phyloP scores from a whole-genome alignment of 2,797 vertebrate species.

The Podarcis lilfordi region DNA sequence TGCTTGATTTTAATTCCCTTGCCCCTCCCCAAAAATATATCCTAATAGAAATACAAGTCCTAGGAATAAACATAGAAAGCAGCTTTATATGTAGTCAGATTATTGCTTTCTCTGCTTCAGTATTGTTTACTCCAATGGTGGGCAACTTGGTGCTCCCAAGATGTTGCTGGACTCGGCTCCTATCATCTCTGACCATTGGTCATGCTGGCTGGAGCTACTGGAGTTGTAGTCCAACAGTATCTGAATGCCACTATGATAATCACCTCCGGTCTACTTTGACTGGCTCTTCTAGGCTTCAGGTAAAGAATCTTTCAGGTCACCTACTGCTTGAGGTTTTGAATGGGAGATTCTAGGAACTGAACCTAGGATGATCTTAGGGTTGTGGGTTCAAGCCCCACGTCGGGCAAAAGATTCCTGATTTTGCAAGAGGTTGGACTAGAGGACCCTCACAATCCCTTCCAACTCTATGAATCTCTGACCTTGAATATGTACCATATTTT shows the following conservation, averaged over 20 bases:
- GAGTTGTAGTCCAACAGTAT: not conserved
- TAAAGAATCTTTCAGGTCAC: not conserved
- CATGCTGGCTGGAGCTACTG: no score
- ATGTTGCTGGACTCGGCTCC: no score
- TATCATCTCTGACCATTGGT: no score
- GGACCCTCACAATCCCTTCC: no score
- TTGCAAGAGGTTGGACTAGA: no score
- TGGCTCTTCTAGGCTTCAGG: not conserved
- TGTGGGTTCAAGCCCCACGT: no score
- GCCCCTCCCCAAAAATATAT: no score
- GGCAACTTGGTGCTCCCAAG: not conserved
- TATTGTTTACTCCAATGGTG: not conserved
- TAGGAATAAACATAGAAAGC: not conserved
- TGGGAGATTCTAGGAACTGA: not conserved
- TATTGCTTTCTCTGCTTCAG: not conserved
- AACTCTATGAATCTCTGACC: not conserved
- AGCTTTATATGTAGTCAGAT: not conserved
- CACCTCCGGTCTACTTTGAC: not conserved
- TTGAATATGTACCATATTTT: not conserved
- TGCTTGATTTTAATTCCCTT: constrained; percentile 8
- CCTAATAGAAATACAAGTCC: not conserved
- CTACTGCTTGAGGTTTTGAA: no score
- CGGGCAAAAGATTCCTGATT: no score
- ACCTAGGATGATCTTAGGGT: not conserved
- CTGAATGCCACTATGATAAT: not conserved